These are phyloP conservation scores for Podocnemis expansa DNA, from an alignment of 2,113 vertebrate genomes.

Conservation along the genomic window DNA sequence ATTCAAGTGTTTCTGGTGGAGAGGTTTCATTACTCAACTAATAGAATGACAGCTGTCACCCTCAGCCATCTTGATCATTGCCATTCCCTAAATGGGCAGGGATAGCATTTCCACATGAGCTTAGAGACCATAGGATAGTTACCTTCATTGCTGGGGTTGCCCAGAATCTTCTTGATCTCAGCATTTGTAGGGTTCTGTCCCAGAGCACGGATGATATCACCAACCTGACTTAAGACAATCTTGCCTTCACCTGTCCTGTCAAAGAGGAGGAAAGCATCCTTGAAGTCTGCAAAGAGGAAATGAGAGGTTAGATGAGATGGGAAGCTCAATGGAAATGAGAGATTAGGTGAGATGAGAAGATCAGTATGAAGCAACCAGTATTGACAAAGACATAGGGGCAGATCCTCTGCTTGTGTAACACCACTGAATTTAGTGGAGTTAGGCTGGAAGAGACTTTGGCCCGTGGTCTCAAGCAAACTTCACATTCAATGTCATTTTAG, in stretches of 20 bases:
- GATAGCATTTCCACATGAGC: background rate
- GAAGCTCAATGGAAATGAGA: slow-evolving; percentile 15
- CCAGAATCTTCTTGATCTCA: slow-evolving; percentile 88
- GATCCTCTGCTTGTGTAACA: slow-evolving; percentile 24
- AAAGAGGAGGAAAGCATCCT: slow-evolving; percentile 98
- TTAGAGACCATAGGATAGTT: background rate
- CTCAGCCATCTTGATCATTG: background rate
- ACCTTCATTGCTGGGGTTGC: slow-evolving; percentile 91
- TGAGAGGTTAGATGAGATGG: background rate
- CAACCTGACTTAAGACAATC: slow-evolving; percentile 91
- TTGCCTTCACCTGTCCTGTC: slow-evolving; percentile 95
- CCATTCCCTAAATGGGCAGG: background rate
- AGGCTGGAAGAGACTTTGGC: slow-evolving; percentile 27
- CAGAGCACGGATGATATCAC: slow-evolving; percentile 94
- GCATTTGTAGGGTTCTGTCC: slow-evolving; percentile 98
- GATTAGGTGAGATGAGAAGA: background rate
- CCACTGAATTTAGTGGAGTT: background rate
- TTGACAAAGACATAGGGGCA: background rate
- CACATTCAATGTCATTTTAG: slow-evolving; percentile 44
- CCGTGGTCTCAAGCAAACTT: slow-evolving; percentile 7
- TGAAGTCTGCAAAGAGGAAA: slow-evolving; percentile 89
- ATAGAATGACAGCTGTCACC: background rate
- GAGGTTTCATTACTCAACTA: background rate
- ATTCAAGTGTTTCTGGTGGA: background rate
- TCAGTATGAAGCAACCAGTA: background rate